A percentile compares a stretch with the other conserved stretches of the same genome.
Evolutionary conservation across 2,113 vertebrate species (phyloP).

Genomic region (Eclectus roratus): DNA sequence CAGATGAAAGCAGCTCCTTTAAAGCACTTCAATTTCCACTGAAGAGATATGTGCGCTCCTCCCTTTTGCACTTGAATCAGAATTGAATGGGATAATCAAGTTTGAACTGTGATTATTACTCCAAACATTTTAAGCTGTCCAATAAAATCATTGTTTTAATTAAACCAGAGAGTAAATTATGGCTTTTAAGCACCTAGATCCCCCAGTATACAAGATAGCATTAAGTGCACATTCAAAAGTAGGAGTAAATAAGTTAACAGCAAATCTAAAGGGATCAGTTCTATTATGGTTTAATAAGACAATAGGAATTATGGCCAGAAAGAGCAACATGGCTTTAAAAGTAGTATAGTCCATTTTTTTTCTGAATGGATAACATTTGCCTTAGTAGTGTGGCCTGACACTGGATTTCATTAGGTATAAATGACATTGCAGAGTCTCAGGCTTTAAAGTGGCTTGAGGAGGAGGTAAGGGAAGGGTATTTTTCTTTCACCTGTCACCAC

Average conservation of each 20-base stretch:
- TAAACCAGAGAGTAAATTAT: conserved; percentile 31
- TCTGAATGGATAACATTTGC: conserved; percentile 37
- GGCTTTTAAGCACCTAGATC: background rate
- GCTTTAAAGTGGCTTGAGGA: conserved; percentile 73
- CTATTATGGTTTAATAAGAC: conserved; percentile 35
- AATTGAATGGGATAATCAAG: conserved; percentile 1
- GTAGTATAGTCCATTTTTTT: conserved; percentile 4
- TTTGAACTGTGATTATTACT: background rate
- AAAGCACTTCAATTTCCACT: background rate
- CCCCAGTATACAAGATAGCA: background rate
- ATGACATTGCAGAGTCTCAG: conserved; percentile 65
- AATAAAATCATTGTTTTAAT: conserved; percentile 34
- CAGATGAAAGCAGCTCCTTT: background rate
- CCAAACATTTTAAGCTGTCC: conserved; percentile 44
- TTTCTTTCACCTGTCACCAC: conserved; percentile 79
- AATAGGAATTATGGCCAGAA: background rate
- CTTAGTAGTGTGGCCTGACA: conserved; percentile 61
- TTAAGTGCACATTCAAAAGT: conserved; percentile 19
- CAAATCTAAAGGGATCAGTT: background rate
- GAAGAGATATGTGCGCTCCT: background rate
- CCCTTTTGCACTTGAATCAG: background rate
- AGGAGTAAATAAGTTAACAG: conserved; percentile 1
- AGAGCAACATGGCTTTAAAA: background rate
- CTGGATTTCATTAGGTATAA: conserved; percentile 70
- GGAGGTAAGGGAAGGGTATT: conserved; percentile 59